phyloP scores from a whole-genome alignment of 2,113 vertebrate genomes.

The Mormoops blainvillei region DNA sequence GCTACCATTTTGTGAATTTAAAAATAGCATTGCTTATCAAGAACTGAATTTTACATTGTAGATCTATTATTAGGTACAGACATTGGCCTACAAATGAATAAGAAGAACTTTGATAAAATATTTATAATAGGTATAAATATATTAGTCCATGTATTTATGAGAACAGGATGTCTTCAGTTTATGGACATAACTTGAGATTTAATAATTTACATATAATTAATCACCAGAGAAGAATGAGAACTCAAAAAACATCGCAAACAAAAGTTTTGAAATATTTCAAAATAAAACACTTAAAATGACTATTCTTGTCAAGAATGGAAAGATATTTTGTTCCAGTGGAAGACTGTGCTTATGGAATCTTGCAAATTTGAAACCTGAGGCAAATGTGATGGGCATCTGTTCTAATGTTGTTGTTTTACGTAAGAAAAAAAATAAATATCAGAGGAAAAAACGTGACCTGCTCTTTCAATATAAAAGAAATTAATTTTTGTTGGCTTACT shows the following conservation, averaged over 20 bases:
- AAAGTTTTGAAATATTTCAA: background rate
- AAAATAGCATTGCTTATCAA: background rate
- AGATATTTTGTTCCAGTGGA: background rate
- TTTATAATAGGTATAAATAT: background rate
- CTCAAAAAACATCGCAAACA: background rate
- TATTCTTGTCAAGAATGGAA: background rate
- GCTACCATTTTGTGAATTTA: background rate
- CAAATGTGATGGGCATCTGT: background rate
- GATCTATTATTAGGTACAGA: background rate
- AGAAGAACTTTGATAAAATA: background rate
- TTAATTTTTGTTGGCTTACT: background rate
- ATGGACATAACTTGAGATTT: background rate
- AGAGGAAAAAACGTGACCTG: background rate
- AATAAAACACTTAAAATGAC: background rate
- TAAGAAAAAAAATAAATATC: background rate
- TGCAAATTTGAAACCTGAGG: background rate
- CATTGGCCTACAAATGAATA: background rate
- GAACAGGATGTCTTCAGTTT: background rate
- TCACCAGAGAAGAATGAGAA: background rate
- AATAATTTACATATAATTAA: background rate
- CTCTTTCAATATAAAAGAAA: background rate
- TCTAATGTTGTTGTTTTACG: background rate
- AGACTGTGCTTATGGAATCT: background rate
- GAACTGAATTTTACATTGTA: background rate
- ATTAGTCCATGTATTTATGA: background rate